Evolutionary conservation across 2,113 vertebrate species (phyloP).

Genomic region (Odontesthes bonariensis): DNA sequence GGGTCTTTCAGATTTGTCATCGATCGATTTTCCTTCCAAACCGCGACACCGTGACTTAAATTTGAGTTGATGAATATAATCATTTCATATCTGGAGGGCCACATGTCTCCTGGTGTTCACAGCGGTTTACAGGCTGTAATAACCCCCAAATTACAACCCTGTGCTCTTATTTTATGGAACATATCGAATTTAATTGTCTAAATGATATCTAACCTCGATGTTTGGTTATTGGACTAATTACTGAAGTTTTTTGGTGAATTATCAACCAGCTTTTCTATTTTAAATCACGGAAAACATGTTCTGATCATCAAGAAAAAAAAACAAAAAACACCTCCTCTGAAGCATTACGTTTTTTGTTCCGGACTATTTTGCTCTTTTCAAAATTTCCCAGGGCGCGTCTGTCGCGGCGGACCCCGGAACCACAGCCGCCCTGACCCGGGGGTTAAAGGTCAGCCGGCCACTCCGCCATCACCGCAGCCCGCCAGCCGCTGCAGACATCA

Average conservation of each 20-base stretch:
- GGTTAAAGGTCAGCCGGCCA: constrained; percentile 78
- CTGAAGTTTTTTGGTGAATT: too few species aligned
- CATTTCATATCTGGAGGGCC: constrained; percentile 26
- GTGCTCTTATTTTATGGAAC: too few species aligned
- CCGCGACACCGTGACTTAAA: constrained; percentile 18
- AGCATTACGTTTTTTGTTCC: constrained; percentile 43
- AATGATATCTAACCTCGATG: too few species aligned
- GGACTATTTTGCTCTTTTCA: constrained; percentile 53
- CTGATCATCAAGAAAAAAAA: too few species aligned
- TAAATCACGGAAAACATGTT: neutral
- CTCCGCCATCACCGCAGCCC: constrained; percentile 50
- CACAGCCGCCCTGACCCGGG: constrained; percentile 45
- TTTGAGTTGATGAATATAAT: constrained; percentile 64
- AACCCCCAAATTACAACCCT: too few species aligned
- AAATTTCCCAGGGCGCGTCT: constrained; percentile 45
- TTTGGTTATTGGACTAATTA: too few species aligned
- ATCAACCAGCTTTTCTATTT: too few species aligned
- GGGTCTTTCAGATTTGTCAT: constrained; percentile 35
- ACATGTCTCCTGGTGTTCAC: neutral
- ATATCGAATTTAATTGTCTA: too few species aligned
- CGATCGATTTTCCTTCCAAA: constrained; percentile 59
- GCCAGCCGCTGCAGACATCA: neutral
- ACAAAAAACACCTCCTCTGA: too few species aligned
- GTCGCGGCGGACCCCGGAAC: constrained; percentile 46
- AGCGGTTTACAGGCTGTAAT: too few species aligned